Conservation (phyloP, 2,888 invertebrate species). For the Adineta ricciae region DNA sequence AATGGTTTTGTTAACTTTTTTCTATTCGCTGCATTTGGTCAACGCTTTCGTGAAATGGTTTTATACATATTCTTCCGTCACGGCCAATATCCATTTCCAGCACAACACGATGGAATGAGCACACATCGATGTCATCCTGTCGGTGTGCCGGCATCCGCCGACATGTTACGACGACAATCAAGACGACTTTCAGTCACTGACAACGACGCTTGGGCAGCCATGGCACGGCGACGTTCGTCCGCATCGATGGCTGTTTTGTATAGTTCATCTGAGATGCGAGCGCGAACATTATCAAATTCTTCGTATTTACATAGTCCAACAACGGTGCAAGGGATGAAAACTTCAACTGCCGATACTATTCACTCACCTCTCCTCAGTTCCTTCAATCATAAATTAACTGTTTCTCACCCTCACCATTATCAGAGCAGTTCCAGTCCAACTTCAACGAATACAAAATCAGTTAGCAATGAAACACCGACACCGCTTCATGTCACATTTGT, state of each 20-base stretch:
- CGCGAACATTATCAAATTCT: background rate
- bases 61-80: slow-evolving; percentile 4
- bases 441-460: background rate
- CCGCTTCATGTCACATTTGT: background rate
- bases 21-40: slow-evolving; percentile 17
- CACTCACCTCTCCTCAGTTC: background rate
- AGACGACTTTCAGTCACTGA: background rate
- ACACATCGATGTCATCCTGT: background rate
- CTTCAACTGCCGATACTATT: background rate
- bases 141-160: too few relatives aligned
- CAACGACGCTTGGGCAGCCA: background rate
- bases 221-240: slow-evolving; percentile 15
- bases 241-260: background rate
- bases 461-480: background rate
- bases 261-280: background rate
- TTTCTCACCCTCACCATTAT: background rate
- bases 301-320: background rate
- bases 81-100: background rate
- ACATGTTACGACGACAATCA: background rate
- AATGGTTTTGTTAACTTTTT: slow-evolving; percentile 17
- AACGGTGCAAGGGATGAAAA: background rate
- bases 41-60: slow-evolving; percentile 22
- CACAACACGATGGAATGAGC: background rate
- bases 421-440: background rate
- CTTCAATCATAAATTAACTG: background rate